Conservation (phyloP, 2,888 invertebrate species). For the Ophion ventricosus region DNA sequence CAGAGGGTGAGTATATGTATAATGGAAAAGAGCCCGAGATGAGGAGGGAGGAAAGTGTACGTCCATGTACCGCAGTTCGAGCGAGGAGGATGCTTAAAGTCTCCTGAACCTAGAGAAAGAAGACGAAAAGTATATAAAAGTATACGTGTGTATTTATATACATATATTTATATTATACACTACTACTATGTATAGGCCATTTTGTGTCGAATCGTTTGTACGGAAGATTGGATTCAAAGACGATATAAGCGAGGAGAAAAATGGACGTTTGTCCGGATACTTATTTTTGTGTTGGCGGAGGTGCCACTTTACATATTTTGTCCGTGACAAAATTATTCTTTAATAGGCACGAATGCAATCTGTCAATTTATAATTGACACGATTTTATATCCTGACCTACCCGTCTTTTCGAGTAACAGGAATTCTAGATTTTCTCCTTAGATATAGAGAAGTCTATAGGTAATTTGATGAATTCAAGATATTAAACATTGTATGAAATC, state of each 20-base stretch:
- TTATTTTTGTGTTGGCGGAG: not conserved
- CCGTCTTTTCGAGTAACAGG: not conserved
- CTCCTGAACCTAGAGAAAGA: slow-evolving; percentile 56
- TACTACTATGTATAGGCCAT: not conserved
- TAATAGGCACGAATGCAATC: not conserved
- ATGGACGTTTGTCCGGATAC: not conserved
- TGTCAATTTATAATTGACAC: not conserved
- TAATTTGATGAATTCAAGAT: no score
- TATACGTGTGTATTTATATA: not conserved
- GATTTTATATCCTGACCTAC: not conserved
- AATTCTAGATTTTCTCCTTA: not conserved
- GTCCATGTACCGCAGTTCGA: slow-evolving; percentile 44
- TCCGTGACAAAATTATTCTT: not conserved
- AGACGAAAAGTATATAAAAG: slow-evolving; percentile 39
- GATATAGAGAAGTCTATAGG: not conserved
- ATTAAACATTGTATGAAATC: no score
- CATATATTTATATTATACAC: slow-evolving; percentile 1
- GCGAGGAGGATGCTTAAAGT: slow-evolving; percentile 61
- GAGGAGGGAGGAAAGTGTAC: slow-evolving; percentile 46
- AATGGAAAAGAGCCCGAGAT: slow-evolving; percentile 65
- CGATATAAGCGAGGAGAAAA: not conserved
- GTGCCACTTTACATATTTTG: not conserved
- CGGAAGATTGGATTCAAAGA: not conserved
- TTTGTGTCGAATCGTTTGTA: not conserved
- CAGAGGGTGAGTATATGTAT: slow-evolving; percentile 59